Evolutionary conservation across 2,113 vertebrate species (phyloP).

Genomic region (Syngnathoides biaculeatus): DNA sequence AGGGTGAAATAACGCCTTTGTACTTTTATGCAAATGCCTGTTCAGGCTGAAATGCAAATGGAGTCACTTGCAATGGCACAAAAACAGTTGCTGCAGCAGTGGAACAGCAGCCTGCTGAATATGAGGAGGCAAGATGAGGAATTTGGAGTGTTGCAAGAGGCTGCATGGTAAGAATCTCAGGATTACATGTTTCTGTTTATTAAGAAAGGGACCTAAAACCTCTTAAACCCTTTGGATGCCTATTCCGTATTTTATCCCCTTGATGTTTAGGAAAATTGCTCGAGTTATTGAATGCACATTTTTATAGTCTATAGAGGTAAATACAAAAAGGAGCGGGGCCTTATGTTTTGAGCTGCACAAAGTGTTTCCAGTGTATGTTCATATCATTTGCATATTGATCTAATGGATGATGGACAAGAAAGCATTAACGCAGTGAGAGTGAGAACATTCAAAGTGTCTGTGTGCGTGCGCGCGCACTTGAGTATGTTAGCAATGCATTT

Average conservation of each 20-base stretch:
- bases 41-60: conserved; percentile 80
- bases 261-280: background rate
- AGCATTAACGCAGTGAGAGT: no score
- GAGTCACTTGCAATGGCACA: conserved; percentile 78
- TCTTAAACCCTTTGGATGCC: background rate
- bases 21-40: conserved; percentile 7
- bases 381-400: background rate
- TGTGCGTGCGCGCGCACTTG: no score
- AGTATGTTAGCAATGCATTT: no score
- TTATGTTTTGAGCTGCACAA: background rate
- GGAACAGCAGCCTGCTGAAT: conserved; percentile 80
- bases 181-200: background rate
- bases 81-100: conserved; percentile 81
- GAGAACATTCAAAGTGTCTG: no score
- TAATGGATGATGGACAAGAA: no score
- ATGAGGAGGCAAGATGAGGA: conserved; percentile 83
- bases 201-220: background rate
- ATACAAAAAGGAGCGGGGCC: background rate
- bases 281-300: background rate
- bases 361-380: background rate
- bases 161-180: conserved; percentile 70
- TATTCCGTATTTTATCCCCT: background rate
- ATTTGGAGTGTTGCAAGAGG: conserved; percentile 71
- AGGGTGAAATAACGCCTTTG: background rate
- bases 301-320: background rate